Evolutionary conservation across 2,113 vertebrate species (phyloP), one percentile per base, ranked within the genome.

Genomic region (Equus przewalskii): DNA sequence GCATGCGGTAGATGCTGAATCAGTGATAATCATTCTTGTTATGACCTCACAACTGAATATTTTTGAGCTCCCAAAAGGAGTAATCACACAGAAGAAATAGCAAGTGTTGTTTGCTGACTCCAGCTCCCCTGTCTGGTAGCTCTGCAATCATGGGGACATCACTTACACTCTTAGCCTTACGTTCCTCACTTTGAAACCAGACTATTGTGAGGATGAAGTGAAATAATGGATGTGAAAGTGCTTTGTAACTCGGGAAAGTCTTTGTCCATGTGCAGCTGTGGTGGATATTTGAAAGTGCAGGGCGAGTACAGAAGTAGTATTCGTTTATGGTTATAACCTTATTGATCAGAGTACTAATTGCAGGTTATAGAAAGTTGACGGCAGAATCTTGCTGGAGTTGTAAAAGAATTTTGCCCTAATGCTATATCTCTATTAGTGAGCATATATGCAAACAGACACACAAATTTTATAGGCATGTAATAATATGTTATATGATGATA

Each of bases 341-440:
- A 67, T 62, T 67, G 62, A 58, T 33, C 75, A 80, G 21, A 91
- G 26, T 28, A 51, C 44, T 62, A n/a, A 67, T 73, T 24, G 65
- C 11, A 73, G 58, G 14, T 51, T 56, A 33, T 14, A 62, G 26
- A 64, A 13, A 54, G 26, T 19, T 30, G 65, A 64, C 21, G 36
- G 73, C 67, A 96, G 58, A 93, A 44, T 94, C 79, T 93, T 65
- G 58, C 65, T 64, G 19, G 46, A 81, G 24, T 8, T 93, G 18
- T 69, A 83, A 96, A 95, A 65, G 72, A 91, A 84, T 18, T 85
- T 30, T 0, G 1, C 7, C 60, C 79, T 70, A 51, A 98, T 69
- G 6, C 98, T 96, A 0, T 98, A 91, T 62, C 98, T 9, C 98
- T 98, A 98, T 73, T 67, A 82, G 14, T 78, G n/a, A 67, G 8